Evolutionary conservation across 2,797 vertebrate genomes (phyloP), one percentile per base, ranked within the genome.

Genomic region (Scarus forsteni): DNA sequence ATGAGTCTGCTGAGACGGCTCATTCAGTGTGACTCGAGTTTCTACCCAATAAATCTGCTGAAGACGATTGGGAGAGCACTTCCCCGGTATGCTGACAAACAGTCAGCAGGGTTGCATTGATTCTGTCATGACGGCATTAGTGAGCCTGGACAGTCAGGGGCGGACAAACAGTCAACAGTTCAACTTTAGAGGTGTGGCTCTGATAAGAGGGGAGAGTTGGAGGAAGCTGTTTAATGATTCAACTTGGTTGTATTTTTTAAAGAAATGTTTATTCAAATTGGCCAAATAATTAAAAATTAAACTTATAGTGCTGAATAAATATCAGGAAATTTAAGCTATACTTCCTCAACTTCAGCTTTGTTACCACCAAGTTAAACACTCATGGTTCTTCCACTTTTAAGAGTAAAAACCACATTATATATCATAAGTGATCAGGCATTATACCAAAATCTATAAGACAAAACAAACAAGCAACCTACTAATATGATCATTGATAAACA

Each of bases 61-160:
- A 57, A 48, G 60, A 51, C 34, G 58, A 52, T 50, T 11, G 38
- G 51, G 60, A 50, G 45, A 52, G 0, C 0, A 27, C 65, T 46
- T 70, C 46, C 60, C 61, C 65, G 57, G 66, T 63, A 53, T 48
- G 64, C 59, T 59, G 77, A 79, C 58, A 62, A 77, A 76, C 3
- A 65, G 70, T 72, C 70, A 64, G 56, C 14, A 16, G 16, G 48
- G 18, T 51, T 36, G 11, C 49, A 80, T 67, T 70, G 82, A 88
- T 70, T 67, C 10, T 15, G 53, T 16, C 38, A 7, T 52, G 72
- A 66, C 0, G 27, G 52, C 18, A 43, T 58, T 70, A 55, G 66
- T 58, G 1, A 13, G 40, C 10, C 6, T 8, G 4, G 6, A 10
- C 18, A 66, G 5, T 27, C 27, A 46, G 34, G 13, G 60, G 16